Conservation (phyloP, 2,888 invertebrate species). For the Eupithecia centaureata region DNA sequence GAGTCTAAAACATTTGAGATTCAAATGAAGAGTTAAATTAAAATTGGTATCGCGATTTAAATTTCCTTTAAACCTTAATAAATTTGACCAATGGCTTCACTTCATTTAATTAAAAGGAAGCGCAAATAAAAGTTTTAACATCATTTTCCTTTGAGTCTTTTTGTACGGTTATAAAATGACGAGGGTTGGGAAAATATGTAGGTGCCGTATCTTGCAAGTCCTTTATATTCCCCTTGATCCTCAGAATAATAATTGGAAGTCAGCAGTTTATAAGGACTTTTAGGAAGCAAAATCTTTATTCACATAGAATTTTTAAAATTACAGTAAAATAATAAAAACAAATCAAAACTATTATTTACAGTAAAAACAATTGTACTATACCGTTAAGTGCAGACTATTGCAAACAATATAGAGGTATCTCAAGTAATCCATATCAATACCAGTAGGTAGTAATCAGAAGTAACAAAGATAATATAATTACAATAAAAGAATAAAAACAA, state of each 20-base stretch:
- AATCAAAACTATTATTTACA: no score
- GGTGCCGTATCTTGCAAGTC: conserved; percentile 31
- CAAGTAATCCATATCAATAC: no score
- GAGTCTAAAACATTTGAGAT: conserved; percentile 19
- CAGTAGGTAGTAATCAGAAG: no score
- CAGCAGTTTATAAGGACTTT: conserved; percentile 34
- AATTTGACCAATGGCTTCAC: conserved; percentile 40
- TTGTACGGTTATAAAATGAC: conserved; percentile 31
- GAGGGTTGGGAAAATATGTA: conserved; percentile 27
- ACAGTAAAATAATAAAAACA: no score
- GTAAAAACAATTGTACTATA: no score
- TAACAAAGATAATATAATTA: no score
- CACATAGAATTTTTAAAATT: no score
- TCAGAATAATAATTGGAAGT: conserved; percentile 35
- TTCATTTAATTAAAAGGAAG: conserved; percentile 52
- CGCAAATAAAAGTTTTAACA: conserved; percentile 42
- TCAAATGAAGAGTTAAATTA: conserved; percentile 41
- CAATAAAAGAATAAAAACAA: no score
- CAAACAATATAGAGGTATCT: no score
- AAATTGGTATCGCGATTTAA: conserved; percentile 37
- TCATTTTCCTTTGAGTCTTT: conserved; percentile 39
- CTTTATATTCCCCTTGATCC: conserved; percentile 37
- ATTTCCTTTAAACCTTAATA: conserved; percentile 44
- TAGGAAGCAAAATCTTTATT: conserved; percentile 21
- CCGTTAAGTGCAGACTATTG: no score